These are phyloP conservation scores for Gymnodraco acuticeps DNA, from an alignment of 2,797 vertebrate species.

Conservation along the genomic window DNA sequence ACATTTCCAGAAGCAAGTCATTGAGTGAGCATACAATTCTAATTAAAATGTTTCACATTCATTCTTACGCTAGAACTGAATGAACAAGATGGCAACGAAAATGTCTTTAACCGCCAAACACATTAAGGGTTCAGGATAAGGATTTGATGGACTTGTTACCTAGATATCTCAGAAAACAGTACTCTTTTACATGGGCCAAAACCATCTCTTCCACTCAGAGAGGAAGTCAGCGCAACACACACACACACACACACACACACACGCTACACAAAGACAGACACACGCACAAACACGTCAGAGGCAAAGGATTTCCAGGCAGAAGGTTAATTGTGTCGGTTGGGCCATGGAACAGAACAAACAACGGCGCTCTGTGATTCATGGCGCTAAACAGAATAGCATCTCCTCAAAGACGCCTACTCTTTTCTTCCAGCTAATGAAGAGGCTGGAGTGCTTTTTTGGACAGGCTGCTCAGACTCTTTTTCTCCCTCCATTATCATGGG, in stretches of 20 bases:
- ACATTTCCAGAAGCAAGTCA: not conserved
- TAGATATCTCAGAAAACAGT: constrained; percentile 11
- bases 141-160: not conserved
- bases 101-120: not conserved
- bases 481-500: constrained; percentile 30
- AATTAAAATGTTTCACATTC: not conserved
- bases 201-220: constrained; percentile 23
- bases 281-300: constrained; percentile 37
- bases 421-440: constrained; percentile 61
- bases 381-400: constrained; percentile 59
- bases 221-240: constrained; percentile 50
- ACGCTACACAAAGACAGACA: not conserved
- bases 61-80: not conserved
- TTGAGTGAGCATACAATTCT: not conserved
- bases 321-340: constrained; percentile 77
- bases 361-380: constrained; percentile 69
- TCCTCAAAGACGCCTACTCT: constrained; percentile 49
- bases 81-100: not conserved
- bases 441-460: constrained; percentile 63
- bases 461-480: constrained; percentile 18
- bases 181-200: constrained; percentile 19
- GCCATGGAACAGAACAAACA: constrained; percentile 63
- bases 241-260: constrained; percentile 15
- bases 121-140: not conserved
- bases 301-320: constrained; percentile 69